A percentile compares a stretch with the other conserved stretches of the same genome.
These are phyloP conservation scores for Geodia barretti DNA, from an alignment of 37 sponge, comb jelly and placozoan genomes.

Conservation along the genomic window DNA sequence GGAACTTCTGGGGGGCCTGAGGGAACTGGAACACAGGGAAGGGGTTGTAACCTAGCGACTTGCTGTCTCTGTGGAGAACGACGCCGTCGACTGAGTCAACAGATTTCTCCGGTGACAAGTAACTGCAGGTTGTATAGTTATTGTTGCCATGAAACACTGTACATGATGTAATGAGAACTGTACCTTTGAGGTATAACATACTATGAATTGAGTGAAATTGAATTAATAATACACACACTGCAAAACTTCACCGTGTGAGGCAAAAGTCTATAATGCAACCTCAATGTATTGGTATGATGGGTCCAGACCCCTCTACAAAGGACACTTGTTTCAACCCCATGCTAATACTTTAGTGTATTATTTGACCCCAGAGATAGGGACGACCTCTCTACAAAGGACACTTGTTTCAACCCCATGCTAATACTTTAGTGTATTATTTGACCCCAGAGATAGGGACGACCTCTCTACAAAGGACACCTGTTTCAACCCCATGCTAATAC, in stretches of 20 bases:
- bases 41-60: not conserved
- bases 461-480: too few species aligned
- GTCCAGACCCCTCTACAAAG: not conserved
- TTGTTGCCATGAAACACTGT: too few species aligned
- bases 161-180: too few species aligned
- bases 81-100: not conserved
- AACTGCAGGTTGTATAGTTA: too few species aligned
- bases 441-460: too few species aligned
- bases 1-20: not conserved
- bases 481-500: too few species aligned
- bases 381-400: not conserved
- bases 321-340: not conserved
- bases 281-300: not conserved
- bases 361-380: not conserved
- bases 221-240: not conserved
- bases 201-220: too few species aligned
- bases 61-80: not conserved
- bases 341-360: not conserved
- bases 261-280: not conserved
- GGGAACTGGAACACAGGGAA: not conserved
- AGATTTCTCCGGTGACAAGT: not conserved
- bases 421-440: too few species aligned
- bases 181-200: too few species aligned
- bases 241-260: not conserved
- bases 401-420: not conserved